phyloP scores from a whole-genome alignment of 2,888 invertebrate genomes.

The Scaptomyza cyrtandrae region DNA sequence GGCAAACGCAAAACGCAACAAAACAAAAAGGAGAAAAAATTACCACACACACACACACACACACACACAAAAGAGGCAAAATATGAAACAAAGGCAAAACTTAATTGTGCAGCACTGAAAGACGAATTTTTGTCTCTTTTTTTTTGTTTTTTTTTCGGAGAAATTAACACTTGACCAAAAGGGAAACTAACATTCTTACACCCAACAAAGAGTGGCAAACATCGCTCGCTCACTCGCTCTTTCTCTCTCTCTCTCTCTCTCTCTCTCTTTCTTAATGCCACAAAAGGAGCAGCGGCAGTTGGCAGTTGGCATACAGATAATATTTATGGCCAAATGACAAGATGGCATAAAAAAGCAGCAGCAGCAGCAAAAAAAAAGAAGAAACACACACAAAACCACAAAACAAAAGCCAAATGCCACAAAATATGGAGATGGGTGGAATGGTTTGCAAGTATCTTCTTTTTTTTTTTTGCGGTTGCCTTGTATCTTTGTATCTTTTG shows the following conservation, averaged over 20 bases:
- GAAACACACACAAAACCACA: not conserved
- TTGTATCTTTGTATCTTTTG: constrained; percentile 46
- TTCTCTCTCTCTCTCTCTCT: not conserved
- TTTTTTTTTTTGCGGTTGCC: constrained; percentile 63
- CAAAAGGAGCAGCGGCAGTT: constrained; percentile 36
- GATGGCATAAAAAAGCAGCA: constrained; percentile 1
- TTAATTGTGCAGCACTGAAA: constrained; percentile 59
- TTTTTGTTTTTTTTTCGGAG: constrained; percentile 33
- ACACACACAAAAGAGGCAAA: not conserved
- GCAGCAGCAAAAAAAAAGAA: constrained; percentile 2
- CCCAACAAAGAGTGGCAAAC: not conserved
- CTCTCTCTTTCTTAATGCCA: constrained; percentile 7
- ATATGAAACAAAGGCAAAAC: constrained; percentile 22
- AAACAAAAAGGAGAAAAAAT: not conserved
- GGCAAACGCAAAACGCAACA: constrained; percentile 19
- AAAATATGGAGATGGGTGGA: constrained; percentile 64
- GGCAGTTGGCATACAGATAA: constrained; percentile 51
- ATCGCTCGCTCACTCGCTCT: too few relatives aligned
- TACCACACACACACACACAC: too few relatives aligned
- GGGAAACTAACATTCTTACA: constrained; percentile 17
- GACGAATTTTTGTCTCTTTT: constrained; percentile 4
- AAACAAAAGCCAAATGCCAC: constrained; percentile 67
- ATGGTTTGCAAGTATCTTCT: constrained; percentile 27
- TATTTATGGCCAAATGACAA: constrained; percentile 72
- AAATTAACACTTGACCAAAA: constrained; percentile 71